A percentile compares a stretch with the other conserved stretches of the same genome.
Conservation (phyloP, 2,888 invertebrate genomes). For the Barypeithes pellucidus region DNA sequence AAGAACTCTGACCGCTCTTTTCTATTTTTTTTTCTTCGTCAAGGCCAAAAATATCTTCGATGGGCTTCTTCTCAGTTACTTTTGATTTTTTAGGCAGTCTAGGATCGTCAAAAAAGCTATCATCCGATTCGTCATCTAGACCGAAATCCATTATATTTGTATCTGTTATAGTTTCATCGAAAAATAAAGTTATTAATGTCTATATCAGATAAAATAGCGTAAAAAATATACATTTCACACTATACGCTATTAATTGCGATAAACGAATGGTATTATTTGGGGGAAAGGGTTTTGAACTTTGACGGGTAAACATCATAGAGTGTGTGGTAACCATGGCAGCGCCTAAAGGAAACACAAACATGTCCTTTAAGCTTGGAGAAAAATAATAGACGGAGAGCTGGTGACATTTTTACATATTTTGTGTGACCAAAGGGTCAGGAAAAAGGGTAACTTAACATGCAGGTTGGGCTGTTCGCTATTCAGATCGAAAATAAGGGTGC, state of each 20-base stretch:
- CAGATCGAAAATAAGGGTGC: too few species aligned
- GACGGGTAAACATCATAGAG: background rate
- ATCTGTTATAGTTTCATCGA: slow-evolving; percentile 1
- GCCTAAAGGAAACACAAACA: background rate
- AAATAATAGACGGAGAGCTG: background rate
- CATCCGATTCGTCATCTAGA: slow-evolving; percentile 78
- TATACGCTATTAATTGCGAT: background rate
- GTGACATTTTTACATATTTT: too few species aligned
- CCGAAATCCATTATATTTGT: slow-evolving; percentile 57
- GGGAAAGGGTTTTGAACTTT: background rate
- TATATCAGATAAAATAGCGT: too few species aligned
- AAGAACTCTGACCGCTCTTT: slow-evolving; percentile 29
- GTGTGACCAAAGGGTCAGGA: too few species aligned
- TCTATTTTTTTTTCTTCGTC: slow-evolving; percentile 40
- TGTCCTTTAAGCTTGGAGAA: background rate
- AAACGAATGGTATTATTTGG: background rate
- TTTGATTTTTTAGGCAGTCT: slow-evolving; percentile 61
- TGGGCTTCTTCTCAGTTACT: slow-evolving; percentile 58
- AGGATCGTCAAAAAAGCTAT: slow-evolving; percentile 81
- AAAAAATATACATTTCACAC: too few species aligned
- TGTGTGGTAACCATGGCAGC: background rate
- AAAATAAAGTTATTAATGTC: too few species aligned
- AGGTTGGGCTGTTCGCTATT: too few species aligned
- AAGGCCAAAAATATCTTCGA: slow-evolving; percentile 61
- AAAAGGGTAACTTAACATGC: too few species aligned